Conservation (phyloP, 2,113 vertebrate species). For the Clarias magur region DNA sequence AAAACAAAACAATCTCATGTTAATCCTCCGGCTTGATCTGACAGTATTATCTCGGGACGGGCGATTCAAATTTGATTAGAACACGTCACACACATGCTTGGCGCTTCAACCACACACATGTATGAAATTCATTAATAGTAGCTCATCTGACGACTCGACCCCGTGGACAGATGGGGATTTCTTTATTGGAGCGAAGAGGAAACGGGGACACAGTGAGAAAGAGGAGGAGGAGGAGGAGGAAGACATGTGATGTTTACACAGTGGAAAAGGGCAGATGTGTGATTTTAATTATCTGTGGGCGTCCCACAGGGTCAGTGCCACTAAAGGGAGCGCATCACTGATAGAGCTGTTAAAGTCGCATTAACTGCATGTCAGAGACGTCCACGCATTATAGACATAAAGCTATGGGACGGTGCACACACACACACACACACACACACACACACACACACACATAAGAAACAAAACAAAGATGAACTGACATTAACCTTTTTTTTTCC, state of each 20-base stretch:
- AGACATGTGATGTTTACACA: slow-evolving; percentile 63
- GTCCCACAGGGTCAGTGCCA: slow-evolving; percentile 66
- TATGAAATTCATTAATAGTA: slow-evolving; percentile 34
- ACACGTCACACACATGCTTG: slow-evolving; percentile 36
- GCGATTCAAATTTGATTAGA: slow-evolving; percentile 47
- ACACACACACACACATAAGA: neutral
- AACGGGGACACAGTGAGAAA: slow-evolving; percentile 50
- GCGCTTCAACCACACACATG: slow-evolving; percentile 8
- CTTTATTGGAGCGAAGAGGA: slow-evolving; percentile 55
- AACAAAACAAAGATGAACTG: neutral
- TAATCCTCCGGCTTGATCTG: slow-evolving; percentile 36
- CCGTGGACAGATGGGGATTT: slow-evolving; percentile 50
- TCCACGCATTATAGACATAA: neutral
- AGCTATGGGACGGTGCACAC: neutral
- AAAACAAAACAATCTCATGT: slow-evolving; percentile 23
- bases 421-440: neutral
- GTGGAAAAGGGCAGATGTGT: slow-evolving; percentile 68
- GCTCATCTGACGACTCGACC: slow-evolving; percentile 58
- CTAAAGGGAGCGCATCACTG: slow-evolving; percentile 59
- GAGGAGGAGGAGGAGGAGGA: slow-evolving; percentile 47
- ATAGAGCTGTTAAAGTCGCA: slow-evolving; percentile 15
- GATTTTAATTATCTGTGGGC: slow-evolving; percentile 66
- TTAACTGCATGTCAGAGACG: neutral
- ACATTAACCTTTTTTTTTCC: neutral
- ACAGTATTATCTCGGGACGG: slow-evolving; percentile 51